Conservation (phyloP, 2,888 invertebrate genomes). For the Pristionchus entomophagus region DNA sequence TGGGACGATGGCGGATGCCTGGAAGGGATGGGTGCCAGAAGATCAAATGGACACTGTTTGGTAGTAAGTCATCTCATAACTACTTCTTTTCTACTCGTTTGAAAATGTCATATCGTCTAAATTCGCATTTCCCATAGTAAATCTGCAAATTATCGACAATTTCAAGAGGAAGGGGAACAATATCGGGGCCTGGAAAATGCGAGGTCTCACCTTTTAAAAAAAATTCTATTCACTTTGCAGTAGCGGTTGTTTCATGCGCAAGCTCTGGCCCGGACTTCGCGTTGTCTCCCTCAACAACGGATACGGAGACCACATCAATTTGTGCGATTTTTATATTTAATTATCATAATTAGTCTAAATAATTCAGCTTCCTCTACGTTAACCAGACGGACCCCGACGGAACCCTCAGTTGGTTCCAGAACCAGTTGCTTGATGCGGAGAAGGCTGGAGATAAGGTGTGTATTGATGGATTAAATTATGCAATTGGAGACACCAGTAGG, state of each 20-base stretch:
- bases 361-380: slow-evolving; percentile 83
- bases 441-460: slow-evolving; percentile 81
- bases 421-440: slow-evolving; percentile 85
- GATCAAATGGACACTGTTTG: slow-evolving; percentile 56
- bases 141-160: too few species aligned
- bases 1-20: slow-evolving; percentile 83
- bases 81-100: too few species aligned
- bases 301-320: slow-evolving; percentile 76
- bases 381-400: slow-evolving; percentile 88
- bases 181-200: too few species aligned
- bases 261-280: slow-evolving; percentile 78
- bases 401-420: slow-evolving; percentile 87
- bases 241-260: slow-evolving; percentile 86
- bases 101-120: too few species aligned
- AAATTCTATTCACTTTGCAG: slow-evolving; percentile 68
- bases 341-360: background rate
- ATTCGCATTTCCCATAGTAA: too few species aligned
- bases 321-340: slow-evolving; percentile 52
- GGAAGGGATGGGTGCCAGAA: slow-evolving; percentile 84
- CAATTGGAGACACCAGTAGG: background rate
- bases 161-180: too few species aligned
- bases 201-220: background rate
- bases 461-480: background rate
- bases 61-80: slow-evolving; percentile 52
- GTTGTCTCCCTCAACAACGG: slow-evolving; percentile 72